Evolutionary conservation across 2,797 vertebrate species (phyloP).

Genomic region (Eremophila alpestris): DNA sequence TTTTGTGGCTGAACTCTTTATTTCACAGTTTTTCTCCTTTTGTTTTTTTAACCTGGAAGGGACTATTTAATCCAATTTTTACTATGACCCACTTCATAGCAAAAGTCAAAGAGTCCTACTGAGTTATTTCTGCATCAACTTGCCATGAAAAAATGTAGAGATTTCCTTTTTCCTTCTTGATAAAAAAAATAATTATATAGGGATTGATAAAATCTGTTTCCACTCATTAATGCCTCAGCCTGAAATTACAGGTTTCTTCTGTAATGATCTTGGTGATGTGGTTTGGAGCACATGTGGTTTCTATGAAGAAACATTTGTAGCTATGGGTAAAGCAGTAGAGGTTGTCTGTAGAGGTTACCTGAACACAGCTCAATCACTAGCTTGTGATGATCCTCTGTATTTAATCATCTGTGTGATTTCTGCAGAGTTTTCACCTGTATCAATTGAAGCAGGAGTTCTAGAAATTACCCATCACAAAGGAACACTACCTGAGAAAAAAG

Average conservation of each 20-base stretch:
- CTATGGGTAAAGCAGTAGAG: background rate
- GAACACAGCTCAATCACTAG: background rate
- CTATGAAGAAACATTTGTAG: background rate
- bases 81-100: background rate
- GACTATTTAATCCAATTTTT: background rate
- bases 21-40: background rate
- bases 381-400: background rate
- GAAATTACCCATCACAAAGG: slow-evolving; percentile 63
- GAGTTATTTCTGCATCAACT: background rate
- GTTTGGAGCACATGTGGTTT: background rate
- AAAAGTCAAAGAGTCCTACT: background rate
- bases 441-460: slow-evolving; percentile 23
- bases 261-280: background rate
- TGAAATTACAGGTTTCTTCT: background rate
- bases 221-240: background rate
- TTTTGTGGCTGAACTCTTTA: background rate
- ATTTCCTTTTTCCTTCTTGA: background rate
- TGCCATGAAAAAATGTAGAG: background rate
- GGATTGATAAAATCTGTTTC: background rate
- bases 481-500: slow-evolving; percentile 4
- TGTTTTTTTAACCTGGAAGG: background rate
- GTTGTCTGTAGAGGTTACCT: background rate
- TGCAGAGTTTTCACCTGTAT: background rate
- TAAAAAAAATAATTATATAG: background rate
- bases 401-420: background rate